These are phyloP conservation scores for Poecile montanus DNA, from an alignment of 2,797 vertebrate genomes.

Conservation along the genomic window DNA sequence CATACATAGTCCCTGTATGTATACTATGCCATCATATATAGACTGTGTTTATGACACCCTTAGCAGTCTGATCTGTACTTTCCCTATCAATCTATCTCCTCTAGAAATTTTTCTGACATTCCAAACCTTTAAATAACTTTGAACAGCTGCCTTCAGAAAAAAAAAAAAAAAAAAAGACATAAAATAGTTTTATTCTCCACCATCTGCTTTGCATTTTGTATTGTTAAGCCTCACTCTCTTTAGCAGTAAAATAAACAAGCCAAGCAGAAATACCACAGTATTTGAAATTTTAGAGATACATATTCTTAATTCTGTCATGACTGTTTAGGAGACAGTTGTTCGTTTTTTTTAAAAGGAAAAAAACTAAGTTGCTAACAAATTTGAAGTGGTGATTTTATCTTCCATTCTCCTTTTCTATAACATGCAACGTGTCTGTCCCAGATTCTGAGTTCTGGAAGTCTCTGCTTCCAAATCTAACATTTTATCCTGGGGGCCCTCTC, in stretches of 20 bases:
- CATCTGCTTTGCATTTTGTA: constrained; percentile 53
- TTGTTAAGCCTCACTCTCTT: not conserved
- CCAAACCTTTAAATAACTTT: constrained; percentile 58
- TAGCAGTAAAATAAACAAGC: not conserved
- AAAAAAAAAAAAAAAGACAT: not conserved
- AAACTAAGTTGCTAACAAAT: not conserved
- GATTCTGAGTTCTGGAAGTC: not conserved
- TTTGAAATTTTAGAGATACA: not conserved
- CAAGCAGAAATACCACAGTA: not conserved
- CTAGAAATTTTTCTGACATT: constrained; percentile 47
- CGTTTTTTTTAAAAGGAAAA: not conserved
- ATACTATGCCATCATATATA: not conserved
- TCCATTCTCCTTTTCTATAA: not conserved
- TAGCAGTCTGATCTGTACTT: constrained; percentile 20
- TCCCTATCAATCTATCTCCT: constrained; percentile 14
- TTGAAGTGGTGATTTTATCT: not conserved
- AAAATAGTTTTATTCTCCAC: not conserved
- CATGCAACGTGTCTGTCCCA: not conserved
- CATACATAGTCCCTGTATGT: not conserved
- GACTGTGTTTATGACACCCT: constrained; percentile 10
- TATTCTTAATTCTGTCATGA: not conserved
- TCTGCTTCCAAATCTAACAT: not conserved
- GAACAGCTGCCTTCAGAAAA: constrained; percentile 31
- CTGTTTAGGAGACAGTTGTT: not conserved
- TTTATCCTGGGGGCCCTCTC: not conserved